These are phyloP conservation scores for Drosophila jambulina DNA, from an alignment of 1,140 invertebrate genomes.

Conservation along the genomic window DNA sequence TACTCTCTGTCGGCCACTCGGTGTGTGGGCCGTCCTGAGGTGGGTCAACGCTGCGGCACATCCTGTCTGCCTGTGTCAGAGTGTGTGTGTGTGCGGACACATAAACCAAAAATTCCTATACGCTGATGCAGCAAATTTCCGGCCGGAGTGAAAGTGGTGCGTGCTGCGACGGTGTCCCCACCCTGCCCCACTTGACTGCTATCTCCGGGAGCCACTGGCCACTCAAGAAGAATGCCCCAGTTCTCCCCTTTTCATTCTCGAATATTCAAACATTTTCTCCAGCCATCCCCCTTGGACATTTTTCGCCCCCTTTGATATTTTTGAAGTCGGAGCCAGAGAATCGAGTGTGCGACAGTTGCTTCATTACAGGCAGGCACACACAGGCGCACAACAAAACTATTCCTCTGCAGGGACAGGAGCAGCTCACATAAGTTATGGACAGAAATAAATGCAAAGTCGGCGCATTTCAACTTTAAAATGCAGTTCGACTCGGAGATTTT, in stretches of 20 bases:
- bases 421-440: conserved; percentile 27
- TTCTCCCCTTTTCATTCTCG: conserved; percentile 49
- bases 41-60: conserved; percentile 39
- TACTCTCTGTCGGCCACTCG: conserved; percentile 21
- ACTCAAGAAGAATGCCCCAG: conserved; percentile 50
- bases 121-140: conserved; percentile 82
- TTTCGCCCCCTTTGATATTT: conserved; percentile 33
- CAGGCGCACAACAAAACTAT: conserved; percentile 28
- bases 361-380: conserved; percentile 27
- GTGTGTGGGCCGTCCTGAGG: conserved; percentile 58
- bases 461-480: conserved; percentile 34
- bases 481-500: conserved; percentile 6
- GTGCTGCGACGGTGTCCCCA: conserved; percentile 34
- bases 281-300: conserved; percentile 8
- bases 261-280: conserved; percentile 75
- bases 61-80: background rate
- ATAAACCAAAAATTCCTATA: conserved; percentile 83
- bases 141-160: conserved; percentile 76
- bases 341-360: conserved; percentile 62
- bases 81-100: conserved; percentile 30
- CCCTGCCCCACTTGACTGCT: conserved; percentile 16
- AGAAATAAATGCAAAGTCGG: conserved; percentile 39
- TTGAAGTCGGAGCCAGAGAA: conserved; percentile 37
- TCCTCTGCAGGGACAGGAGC: background rate
- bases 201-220: conserved; percentile 31